Base-by-base conservation (phyloP, 2,113 vertebrate species). In the Stictonetta naevosa region DNA sequence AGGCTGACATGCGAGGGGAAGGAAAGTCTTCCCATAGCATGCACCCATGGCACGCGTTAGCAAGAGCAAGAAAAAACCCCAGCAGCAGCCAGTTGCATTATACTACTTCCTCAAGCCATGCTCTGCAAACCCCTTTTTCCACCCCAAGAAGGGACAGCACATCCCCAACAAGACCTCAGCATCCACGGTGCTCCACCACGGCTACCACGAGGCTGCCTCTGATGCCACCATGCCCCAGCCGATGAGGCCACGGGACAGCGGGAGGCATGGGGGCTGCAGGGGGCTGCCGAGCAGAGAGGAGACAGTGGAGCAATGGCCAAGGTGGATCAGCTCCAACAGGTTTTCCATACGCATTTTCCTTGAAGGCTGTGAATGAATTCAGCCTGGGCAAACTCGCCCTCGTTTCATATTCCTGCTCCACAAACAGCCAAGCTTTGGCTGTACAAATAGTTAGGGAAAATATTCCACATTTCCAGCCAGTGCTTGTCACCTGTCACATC, bases 371-470 rank as follows among this genome's bases (percentile, higher is more conserved):
- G 4, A 82, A 82, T 72, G 77, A 64, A 75, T 72, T 75, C 77
- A 93, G 16, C 62, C 69, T 48, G 31, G 53, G 44, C 69, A 88
- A 81, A 72, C 16, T 53, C 1, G 0, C 58, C 56, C 76, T 93
- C 29, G 2, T 86, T 76, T 93, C 28, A 83, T 5, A 2, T 82
- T 81, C 56, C 80, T 72, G 48, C 21, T 93, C 44, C 67, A 36
- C 76, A 86, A 82, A 86, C 36, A 69, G 78, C 72, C 80, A 86
- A 29, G 31, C 18, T 75, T 68, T 68, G 83, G 48, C 77, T 64
- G 56, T 64, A 36, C 28, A 93, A 90, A 84, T n/a, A 86, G 34
- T 73, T 48, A 59, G 46, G 63, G 60, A 74, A 83, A 86, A 86
- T 42, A 88, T 90, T 81, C 73, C 86, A 50, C 3, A 0, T 80